Base-by-base conservation (phyloP, 2,113 vertebrate species). In the Anoplopoma fimbria region DNA sequence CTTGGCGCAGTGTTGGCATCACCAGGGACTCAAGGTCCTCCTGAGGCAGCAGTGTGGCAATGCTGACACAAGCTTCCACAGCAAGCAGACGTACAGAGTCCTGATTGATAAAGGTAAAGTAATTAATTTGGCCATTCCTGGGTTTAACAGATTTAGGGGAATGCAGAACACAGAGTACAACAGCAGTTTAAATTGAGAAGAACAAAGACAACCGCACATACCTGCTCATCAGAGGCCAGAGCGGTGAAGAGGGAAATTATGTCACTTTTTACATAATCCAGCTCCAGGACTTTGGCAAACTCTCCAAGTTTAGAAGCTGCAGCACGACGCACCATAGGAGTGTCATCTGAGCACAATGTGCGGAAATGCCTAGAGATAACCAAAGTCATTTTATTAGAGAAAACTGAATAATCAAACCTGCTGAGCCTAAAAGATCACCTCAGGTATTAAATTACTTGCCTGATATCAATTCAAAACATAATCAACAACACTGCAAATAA, bases 191-290 rank as follows among this genome's bases (percentile, higher is more conserved):
- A 4, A 0, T 17, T 51, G 12, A 27, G 25, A 65, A 4, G 21
- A 55, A 47, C 7, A 3, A 75, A 27, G 21, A 34, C 4, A 6
- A 25, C 10, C 2, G 7, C 3, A 63, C 31, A 49, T 82, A 97
- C 97, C 96, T 98, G 97, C 88, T 98, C 97, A 90, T 98, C 97
- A 72, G 97, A 97, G 58, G 97, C 97, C 91, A 98, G 92, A 53
- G 95, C 96, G 58, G 96, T 96, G 92, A 98, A 98, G 77, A 97
- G 95, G 40, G 97, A 96, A 80, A 97, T 97, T n/a, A 98, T 97
- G 93, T 98, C 97, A 88, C 94, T 97, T 95, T 97, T 97, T 75
- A 97, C 96, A 93, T 97, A 97, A 77, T 97, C 97, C 86, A 97
- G 89, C 92, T 98, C 97, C 90, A 97, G 89, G 63, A 97, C 97